Percentiles rank a stretch among this genome's conserved stretches.
These are phyloP conservation scores for Aelia acuminata DNA, from an alignment of 2,888 invertebrate genomes.

Conservation along the genomic window DNA sequence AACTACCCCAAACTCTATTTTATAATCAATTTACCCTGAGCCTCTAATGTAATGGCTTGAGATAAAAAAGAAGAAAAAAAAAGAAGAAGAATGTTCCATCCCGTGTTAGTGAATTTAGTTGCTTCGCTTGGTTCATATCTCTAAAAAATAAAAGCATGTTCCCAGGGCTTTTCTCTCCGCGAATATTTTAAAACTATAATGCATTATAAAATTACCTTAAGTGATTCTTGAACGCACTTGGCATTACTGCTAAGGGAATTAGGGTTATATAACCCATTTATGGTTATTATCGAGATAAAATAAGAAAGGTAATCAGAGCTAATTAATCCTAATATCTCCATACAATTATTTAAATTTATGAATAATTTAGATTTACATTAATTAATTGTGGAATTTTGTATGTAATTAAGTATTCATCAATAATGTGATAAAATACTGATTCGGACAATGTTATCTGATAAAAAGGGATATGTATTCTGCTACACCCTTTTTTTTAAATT, in stretches of 20 bases:
- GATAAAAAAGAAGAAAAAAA: neutral
- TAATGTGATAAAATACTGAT: no score
- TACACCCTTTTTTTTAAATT: no score
- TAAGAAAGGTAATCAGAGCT: neutral
- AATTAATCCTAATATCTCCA: neutral
- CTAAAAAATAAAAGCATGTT: neutral
- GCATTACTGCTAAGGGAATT: neutral
- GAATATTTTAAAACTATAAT: conserved; percentile 3
- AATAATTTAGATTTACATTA: no score
- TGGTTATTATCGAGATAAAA: neutral
- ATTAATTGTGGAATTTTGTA: no score
- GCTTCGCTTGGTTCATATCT: neutral
- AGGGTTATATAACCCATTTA: neutral
- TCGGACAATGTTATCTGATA: no score
- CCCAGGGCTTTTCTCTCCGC: neutral
- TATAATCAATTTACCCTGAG: conserved; percentile 16
- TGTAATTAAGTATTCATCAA: no score
- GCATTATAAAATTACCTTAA: conserved; percentile 5
- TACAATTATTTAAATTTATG: no score
- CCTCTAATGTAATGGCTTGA: conserved; percentile 8
- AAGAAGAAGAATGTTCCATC: neutral
- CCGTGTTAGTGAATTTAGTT: neutral
- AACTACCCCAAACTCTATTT: conserved; percentile 11
- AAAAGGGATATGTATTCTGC: no score
- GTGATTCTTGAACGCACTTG: neutral